Base-by-base conservation (phyloP, 2,113 vertebrate genomes). In the Ondatra zibethicus region DNA sequence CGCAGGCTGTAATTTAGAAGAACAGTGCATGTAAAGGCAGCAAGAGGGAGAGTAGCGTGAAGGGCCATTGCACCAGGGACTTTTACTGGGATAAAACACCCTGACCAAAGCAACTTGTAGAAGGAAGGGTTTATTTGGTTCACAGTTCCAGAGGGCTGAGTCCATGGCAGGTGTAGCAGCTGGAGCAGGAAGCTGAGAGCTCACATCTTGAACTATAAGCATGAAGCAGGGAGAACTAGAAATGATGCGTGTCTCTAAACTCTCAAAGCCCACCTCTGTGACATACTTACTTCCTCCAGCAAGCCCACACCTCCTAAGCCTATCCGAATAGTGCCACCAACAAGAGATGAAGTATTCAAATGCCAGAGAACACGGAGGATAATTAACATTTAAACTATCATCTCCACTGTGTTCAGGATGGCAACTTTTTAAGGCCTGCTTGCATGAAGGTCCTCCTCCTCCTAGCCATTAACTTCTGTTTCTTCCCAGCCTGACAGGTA, bases 1-100 rank as follows among this genome's bases (percentile, higher is more conserved):
- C 33, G 52, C 82, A 93, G 61, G 58, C 76, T 90, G 12, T 70
- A 45, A 65, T 95, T 89, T 92, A 77, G n/a, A 55, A 77, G 52
- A 73, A 21, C 58, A 80, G n/a, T 4, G 21, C 42, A 70, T 65
- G 0, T 39, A 89, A 91, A 63, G 50, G 47, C 65, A 66, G 88
- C 23, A 66, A 45, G 82, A 61, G 68, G 13, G 21, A 55, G n/a
- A 36, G 50, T 29, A 47, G 52, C 52, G 23, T 1, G 45, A 76
- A 91, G n/a, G 3, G 13, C 36, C 39, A 85, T 16, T 68, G 58
- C 29, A 29, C 17, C 29, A 17, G n/a, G 63, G 58, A 42, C 81
- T 63, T 42, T 19, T 63, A 23, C 58, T 84, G 23, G 42, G 25
- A 47, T 47, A 63, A 63, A 84, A 63, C 3, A 42, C 14, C 58